Evolutionary conservation across 2,113 vertebrate species (phyloP).

Genomic region (Guaruba guarouba): DNA sequence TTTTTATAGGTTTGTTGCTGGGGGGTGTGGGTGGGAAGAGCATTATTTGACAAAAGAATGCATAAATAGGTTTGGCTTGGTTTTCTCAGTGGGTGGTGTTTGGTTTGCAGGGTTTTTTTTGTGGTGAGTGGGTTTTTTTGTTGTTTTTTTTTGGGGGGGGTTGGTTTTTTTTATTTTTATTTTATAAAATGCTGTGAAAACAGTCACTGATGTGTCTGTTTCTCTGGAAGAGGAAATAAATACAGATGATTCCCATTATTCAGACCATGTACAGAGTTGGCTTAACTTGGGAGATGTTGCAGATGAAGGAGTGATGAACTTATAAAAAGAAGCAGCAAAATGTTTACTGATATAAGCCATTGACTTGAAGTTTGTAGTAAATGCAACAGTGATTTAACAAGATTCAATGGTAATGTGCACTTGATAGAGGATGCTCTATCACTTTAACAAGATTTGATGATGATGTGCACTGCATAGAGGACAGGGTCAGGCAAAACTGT

Average conservation of each 20-base stretch:
- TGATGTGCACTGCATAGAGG: background rate
- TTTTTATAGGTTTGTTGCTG: background rate
- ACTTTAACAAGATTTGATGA: background rate
- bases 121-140: background rate
- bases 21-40: background rate
- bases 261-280: background rate
- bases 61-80: background rate
- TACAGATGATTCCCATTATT: background rate
- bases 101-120: background rate
- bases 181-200: background rate
- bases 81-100: background rate
- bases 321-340: background rate
- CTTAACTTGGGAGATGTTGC: background rate
- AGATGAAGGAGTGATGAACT: background rate
- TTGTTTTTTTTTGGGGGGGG: too few relatives aligned
- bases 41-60: background rate
- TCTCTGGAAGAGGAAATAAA: background rate
- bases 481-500: background rate
- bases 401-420: background rate
- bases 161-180: background rate
- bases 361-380: background rate
- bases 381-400: background rate
- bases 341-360: background rate
- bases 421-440: background rate
- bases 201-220: background rate